These are phyloP conservation scores for Lagenorhynchus albirostris DNA, from an alignment of 2,113 vertebrate genomes.

Conservation along the genomic window DNA sequence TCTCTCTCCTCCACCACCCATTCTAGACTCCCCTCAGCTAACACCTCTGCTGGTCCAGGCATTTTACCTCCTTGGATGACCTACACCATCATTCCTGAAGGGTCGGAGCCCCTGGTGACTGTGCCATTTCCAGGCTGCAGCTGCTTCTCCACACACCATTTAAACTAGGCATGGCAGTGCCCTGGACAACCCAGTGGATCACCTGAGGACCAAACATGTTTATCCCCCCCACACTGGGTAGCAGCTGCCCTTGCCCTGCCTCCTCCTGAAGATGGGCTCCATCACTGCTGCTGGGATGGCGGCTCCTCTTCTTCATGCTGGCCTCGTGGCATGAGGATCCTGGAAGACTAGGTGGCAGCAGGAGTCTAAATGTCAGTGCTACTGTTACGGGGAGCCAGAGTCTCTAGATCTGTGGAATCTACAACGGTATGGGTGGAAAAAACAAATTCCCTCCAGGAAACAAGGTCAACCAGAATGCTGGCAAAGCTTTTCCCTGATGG, in stretches of 20 bases:
- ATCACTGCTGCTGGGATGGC: not conserved
- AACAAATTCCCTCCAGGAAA: not conserved
- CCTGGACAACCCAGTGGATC: not conserved
- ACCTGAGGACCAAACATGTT: not conserved
- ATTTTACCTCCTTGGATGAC: not conserved
- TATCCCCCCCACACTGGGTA: too few species aligned
- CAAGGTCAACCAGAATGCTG: not conserved
- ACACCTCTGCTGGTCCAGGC: too few species aligned
- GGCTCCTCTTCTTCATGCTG: not conserved
- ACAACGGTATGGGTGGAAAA: too few species aligned
- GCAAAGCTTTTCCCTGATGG: not conserved
- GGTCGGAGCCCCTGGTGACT: not conserved
- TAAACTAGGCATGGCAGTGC: not conserved
- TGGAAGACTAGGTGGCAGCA: too few species aligned
- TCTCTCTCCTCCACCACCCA: not conserved
- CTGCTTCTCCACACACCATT: not conserved
- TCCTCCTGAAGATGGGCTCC: not conserved
- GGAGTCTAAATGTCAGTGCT: not conserved
- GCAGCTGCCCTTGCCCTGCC: too few species aligned
- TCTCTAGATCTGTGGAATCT: not conserved
- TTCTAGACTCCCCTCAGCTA: not conserved
- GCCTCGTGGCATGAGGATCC: not conserved
- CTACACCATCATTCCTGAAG: not conserved
- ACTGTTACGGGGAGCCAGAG: not conserved
- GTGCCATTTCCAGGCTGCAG: not conserved